A percentile compares a stretch with the other conserved stretches of the same genome.
phyloP scores from a whole-genome alignment of 2,797 vertebrate genomes.

The Rhinella marina region DNA sequence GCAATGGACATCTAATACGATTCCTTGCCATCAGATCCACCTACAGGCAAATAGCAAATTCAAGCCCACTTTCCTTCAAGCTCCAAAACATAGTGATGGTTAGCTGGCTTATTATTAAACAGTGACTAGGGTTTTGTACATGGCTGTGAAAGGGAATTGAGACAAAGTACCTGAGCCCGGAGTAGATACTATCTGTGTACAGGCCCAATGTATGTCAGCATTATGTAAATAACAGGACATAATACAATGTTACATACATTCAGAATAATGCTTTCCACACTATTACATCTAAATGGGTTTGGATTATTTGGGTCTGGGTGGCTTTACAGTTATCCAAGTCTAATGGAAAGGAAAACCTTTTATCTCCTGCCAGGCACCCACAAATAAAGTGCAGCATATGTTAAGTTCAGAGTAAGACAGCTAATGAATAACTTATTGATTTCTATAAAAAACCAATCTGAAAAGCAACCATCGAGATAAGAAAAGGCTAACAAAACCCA shows the following conservation, averaged over 20 bases:
- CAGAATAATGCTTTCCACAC: neutral
- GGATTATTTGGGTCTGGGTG: conserved; percentile 21
- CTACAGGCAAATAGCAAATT: too few relatives aligned
- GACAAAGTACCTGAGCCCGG: too few relatives aligned
- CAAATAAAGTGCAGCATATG: conserved; percentile 46
- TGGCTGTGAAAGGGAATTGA: too few relatives aligned
- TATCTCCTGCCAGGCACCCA: conserved; percentile 40
- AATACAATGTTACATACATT: neutral
- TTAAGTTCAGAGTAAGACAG: conserved; percentile 23
- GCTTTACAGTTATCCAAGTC: conserved; percentile 29
- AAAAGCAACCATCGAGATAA: conserved; percentile 12
- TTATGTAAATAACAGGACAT: neutral
- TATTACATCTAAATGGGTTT: conserved; percentile 8
- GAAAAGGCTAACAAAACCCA: conserved; percentile 24
- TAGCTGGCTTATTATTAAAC: too few relatives aligned
- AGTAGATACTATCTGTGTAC: too few relatives aligned
- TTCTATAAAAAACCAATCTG: conserved; percentile 43
- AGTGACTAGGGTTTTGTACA: too few relatives aligned
- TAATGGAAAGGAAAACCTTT: conserved; percentile 45
- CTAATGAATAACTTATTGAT: conserved; percentile 59
- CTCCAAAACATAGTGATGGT: too few relatives aligned
- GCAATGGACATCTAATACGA: too few relatives aligned
- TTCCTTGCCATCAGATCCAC: too few relatives aligned
- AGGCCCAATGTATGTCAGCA: neutral
- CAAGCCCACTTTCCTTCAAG: too few relatives aligned